Percentiles rank a stretch among this genome's conserved stretches.
Conservation (phyloP, 2,888 invertebrate species). For the Taenaris catops region DNA sequence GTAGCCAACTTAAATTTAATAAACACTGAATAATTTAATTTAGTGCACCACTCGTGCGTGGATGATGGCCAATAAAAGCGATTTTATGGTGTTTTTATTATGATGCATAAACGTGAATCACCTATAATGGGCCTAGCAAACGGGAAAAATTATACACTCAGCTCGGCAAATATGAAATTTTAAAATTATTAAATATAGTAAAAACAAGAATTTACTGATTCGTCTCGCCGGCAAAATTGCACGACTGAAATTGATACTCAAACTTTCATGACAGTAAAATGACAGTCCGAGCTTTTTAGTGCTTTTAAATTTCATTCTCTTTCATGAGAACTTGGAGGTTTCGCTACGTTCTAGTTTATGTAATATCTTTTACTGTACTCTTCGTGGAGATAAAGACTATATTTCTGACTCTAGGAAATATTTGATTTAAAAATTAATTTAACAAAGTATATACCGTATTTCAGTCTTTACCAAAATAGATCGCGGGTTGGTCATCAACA, state of each 20-base stretch:
- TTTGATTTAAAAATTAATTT: too few relatives aligned
- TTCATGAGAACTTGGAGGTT: constrained; percentile 2
- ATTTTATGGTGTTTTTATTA: constrained; percentile 75
- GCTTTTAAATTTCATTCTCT: constrained; percentile 11
- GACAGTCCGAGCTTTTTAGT: constrained; percentile 16
- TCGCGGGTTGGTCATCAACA: too few relatives aligned
- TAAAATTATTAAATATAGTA: constrained; percentile 31
- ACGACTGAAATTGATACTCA: constrained; percentile 11
- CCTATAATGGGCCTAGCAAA: constrained; percentile 51
- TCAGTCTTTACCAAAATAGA: too few relatives aligned
- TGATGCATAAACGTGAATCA: constrained; percentile 75
- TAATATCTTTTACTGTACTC: too few relatives aligned
- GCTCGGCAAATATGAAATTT: constrained; percentile 47
- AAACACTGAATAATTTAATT: constrained; percentile 74
- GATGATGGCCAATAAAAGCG: constrained; percentile 71
- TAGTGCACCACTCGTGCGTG: constrained; percentile 63
- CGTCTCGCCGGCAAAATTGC: constrained; percentile 12
- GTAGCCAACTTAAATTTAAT: constrained; percentile 72
- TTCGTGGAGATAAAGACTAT: too few relatives aligned
- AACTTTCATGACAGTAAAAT: constrained; percentile 18
- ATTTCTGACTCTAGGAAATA: too few relatives aligned
- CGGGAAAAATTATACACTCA: constrained; percentile 42
- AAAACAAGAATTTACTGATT: constrained; percentile 35
- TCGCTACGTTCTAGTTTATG: too few relatives aligned
- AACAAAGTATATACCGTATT: too few relatives aligned